phyloP scores from a whole-genome alignment of 2,888 invertebrate species.

The Calameuta filiformis region DNA sequence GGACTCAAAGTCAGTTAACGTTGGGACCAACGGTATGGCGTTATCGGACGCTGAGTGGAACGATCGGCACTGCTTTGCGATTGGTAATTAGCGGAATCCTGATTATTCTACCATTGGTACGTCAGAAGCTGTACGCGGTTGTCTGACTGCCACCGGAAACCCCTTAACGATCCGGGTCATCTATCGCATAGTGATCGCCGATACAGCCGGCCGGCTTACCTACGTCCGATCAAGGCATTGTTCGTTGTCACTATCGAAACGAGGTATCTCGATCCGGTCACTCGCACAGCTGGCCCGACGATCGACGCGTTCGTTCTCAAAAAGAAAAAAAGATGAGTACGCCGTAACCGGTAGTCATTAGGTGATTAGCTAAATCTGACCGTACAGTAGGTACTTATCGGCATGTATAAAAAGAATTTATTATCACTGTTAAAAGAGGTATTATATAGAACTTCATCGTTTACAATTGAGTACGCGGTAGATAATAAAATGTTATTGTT shows the following conservation, averaged over 20 bases:
- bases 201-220: slow-evolving; percentile 25
- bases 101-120: background rate
- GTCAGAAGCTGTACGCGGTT: background rate
- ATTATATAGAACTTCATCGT: background rate
- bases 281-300: slow-evolving; percentile 45
- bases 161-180: slow-evolving; percentile 51
- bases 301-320: background rate
- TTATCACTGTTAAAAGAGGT: background rate
- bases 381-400: background rate
- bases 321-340: background rate
- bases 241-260: slow-evolving; percentile 34
- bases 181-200: slow-evolving; percentile 41
- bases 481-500: background rate
- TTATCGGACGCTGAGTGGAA: background rate
- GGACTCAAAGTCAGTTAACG: background rate
- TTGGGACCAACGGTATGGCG: background rate
- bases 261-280: slow-evolving; percentile 42
- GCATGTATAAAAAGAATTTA: background rate
- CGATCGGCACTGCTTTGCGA: background rate
- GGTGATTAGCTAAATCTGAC: background rate
- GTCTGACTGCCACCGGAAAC: slow-evolving; percentile 36
- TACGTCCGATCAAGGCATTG: slow-evolving; percentile 38
- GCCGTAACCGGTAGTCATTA: background rate
- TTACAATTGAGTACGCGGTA: background rate
- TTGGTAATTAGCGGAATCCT: background rate